Base-by-base conservation (phyloP, 2,113 vertebrate species). In the Sander vitreus region DNA sequence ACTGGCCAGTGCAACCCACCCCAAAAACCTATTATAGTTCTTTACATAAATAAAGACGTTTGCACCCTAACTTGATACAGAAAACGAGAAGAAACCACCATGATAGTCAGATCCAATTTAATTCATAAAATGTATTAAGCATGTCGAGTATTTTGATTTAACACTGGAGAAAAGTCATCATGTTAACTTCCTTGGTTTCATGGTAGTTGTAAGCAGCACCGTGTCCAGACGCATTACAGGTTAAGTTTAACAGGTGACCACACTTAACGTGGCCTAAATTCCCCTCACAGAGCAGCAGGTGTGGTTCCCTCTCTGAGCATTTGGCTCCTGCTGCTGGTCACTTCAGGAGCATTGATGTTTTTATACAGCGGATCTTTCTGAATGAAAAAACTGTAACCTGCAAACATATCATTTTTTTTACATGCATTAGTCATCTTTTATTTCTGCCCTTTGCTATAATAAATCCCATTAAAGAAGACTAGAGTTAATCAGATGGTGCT, bases 261-360 rank as follows among this genome's bases (percentile, higher is more conserved):
- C 9, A 8, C 10, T 18, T 30, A 4, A 43, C 33, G 6, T 33
- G 33, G 33, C 33, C 33, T 33, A 33, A 33, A 33, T 33, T 33
- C 33, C 6, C 33, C 33, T 6, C 5, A 23, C 70, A 47, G 72
- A 66, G 1, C 67, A 68, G 78, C 76, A 70, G 76, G 71, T 76
- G 71, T 51, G 36, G 13, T 48, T 33, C 5, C n/a, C 18, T 36
- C 48, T 62, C 63, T 3, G 51, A n/a, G 27, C 67, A 57, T 71
- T 50, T 73, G 59, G 63, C 51, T 39, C 2, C 21, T 53, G 10
- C 54, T 9, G 25, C 43, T 21, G 33, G 33, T 33, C 33, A 33
- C 33, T 33, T 68, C 15, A 10, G 33, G 25, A 12, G 33, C 33
- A 33, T 33, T 6, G 33, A 6, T 33, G 33, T 33, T 33, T 33